These are phyloP conservation scores for Galerucella calmariensis DNA, from an alignment of 2,888 invertebrate genomes.

Conservation along the genomic window DNA sequence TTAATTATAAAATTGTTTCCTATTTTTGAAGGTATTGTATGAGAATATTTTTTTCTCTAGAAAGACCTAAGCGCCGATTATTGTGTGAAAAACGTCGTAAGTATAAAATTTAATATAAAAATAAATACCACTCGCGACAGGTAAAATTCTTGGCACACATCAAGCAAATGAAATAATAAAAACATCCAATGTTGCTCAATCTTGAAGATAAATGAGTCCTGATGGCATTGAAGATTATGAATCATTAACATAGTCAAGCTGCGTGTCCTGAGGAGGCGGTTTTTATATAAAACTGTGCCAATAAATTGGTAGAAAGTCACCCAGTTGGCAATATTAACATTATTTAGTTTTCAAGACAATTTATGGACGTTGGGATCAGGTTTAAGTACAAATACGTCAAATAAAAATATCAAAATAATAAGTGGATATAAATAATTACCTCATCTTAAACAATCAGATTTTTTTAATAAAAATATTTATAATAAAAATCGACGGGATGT, in stretches of 20 bases:
- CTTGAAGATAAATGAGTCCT: slow-evolving; percentile 7
- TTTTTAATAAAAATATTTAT: too few relatives aligned
- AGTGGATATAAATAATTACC: too few relatives aligned
- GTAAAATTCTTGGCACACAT: slow-evolving; percentile 3
- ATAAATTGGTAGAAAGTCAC: background rate
- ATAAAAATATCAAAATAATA: background rate
- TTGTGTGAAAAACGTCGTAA: background rate
- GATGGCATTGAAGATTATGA: slow-evolving; percentile 17
- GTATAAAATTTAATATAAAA: background rate
- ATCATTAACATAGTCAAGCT: slow-evolving; percentile 5
- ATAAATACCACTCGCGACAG: background rate
- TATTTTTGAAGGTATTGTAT: background rate
- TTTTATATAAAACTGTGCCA: background rate
- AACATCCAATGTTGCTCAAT: background rate
- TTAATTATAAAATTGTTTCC: too few relatives aligned
- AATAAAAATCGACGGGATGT: too few relatives aligned
- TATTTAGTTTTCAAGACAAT: background rate
- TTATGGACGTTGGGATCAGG: background rate
- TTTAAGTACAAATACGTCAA: background rate
- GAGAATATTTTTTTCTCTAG: background rate
- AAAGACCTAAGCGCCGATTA: too few relatives aligned
- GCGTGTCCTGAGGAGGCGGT: slow-evolving; percentile 14
- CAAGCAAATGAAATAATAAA: background rate
- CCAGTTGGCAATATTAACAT: background rate
- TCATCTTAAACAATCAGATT: too few relatives aligned